Conservation (phyloP, 64 coral and sea anemone genomes). For the Dendronephthya gigantea region DNA sequence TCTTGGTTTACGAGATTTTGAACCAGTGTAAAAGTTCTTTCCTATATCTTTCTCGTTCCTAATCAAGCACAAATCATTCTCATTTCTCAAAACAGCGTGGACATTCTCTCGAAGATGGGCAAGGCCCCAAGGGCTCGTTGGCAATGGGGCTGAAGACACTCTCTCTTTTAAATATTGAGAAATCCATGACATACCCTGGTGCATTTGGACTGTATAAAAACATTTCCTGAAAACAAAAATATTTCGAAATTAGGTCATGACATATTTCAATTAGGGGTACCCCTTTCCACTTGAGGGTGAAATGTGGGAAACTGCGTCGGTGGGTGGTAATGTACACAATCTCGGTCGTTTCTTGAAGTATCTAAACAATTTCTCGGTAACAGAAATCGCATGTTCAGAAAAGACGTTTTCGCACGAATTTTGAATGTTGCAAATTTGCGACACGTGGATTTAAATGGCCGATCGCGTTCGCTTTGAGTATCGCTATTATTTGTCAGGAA, state of each 20-base stretch:
- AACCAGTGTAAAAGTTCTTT: too few species aligned
- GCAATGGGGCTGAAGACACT: background rate
- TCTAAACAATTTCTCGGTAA: too few species aligned
- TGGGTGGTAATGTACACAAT: background rate
- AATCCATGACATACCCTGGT: constrained; percentile 56
- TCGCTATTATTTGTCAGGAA: background rate
- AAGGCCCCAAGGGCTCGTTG: background rate
- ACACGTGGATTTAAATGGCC: too few species aligned
- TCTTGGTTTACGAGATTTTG: too few species aligned
- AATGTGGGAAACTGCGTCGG: too few species aligned
- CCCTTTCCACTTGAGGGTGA: too few species aligned
- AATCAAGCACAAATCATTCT: too few species aligned
- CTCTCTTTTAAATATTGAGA: background rate
- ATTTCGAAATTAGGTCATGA: background rate
- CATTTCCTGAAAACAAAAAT: constrained; percentile 47
- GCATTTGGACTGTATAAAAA: constrained; percentile 81
- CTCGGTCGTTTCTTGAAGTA: background rate
- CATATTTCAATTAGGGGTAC: background rate
- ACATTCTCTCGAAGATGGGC: background rate
- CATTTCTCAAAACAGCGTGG: too few species aligned
- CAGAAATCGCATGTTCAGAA: too few species aligned
- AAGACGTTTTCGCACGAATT: background rate
- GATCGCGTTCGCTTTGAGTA: too few species aligned
- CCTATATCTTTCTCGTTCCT: too few species aligned
- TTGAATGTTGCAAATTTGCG: background rate